Percentiles rank a stretch among this genome's conserved stretches.
phyloP scores from a whole-genome alignment of 2,888 invertebrate genomes.

The Diadegma fenestrale region DNA sequence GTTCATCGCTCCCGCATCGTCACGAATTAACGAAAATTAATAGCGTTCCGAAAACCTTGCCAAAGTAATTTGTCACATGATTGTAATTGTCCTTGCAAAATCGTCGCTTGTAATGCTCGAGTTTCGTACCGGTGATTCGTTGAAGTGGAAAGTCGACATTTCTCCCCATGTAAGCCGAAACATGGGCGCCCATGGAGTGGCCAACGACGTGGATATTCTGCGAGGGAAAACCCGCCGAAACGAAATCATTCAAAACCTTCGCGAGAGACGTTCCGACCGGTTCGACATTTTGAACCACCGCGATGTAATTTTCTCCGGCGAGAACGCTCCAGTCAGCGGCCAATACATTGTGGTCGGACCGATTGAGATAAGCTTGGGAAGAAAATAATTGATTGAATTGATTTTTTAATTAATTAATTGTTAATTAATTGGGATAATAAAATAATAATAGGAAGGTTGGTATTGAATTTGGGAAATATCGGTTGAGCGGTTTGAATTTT shows the following conservation, averaged over 20 bases:
- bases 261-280: conserved; percentile 73
- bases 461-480: no score
- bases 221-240: conserved; percentile 68
- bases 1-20: no score
- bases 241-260: conserved; percentile 72
- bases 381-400: no score
- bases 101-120: not conserved
- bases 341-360: conserved; percentile 83
- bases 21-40: no score
- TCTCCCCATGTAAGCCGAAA: conserved; percentile 75
- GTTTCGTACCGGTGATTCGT: conserved; percentile 75
- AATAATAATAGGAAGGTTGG: no score
- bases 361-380: conserved; percentile 81
- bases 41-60: no score
- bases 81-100: no score
- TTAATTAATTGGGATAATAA: no score
- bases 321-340: conserved; percentile 85
- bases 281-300: conserved; percentile 69
- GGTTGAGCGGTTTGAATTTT: no score
- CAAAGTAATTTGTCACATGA: no score
- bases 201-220: conserved; percentile 76
- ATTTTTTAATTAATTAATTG: no score
- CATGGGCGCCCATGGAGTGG: conserved; percentile 79
- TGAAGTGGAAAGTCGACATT: conserved; percentile 69
- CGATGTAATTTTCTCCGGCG: conserved; percentile 83